Conservation (phyloP, 2,113 vertebrate species). For the Aegotheles bennettii region DNA sequence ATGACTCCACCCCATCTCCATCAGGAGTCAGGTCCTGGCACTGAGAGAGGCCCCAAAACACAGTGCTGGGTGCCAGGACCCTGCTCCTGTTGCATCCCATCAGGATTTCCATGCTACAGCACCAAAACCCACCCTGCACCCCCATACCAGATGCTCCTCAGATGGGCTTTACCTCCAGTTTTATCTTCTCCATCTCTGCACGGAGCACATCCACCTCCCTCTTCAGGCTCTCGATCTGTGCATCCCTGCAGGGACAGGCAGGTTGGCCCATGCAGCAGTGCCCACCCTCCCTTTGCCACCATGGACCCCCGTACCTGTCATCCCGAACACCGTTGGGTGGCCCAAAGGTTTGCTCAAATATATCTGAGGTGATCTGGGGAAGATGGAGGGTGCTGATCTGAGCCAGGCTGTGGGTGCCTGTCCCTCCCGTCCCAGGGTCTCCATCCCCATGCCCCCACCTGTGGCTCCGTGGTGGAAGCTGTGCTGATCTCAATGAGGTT, state of each 20-base stretch:
- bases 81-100: accelerated
- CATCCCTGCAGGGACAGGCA: conserved; percentile 74
- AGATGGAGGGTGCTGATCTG: neutral
- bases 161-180: conserved; percentile 78
- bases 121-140: accelerated
- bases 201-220: conserved; percentile 83
- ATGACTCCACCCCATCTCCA: neutral
- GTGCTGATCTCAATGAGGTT: conserved; percentile 87
- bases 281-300: accelerated
- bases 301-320: conserved; percentile 76
- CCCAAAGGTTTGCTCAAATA: conserved; percentile 92
- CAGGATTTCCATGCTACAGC: accelerated
- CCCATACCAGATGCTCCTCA: accelerated
- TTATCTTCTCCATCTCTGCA: conserved; percentile 88
- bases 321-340: conserved; percentile 85
- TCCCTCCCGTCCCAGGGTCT: accelerated
- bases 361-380: conserved; percentile 77
- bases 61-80: neutral
- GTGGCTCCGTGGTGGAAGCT: conserved; percentile 51
- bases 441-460: neutral
- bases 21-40: neutral
- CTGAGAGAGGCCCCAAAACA: neutral
- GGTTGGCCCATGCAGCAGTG: accelerated
- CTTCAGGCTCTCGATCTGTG: conserved; percentile 87
- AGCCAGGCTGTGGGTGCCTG: neutral